A percentile compares a stretch with the other conserved stretches of the same genome.
Evolutionary conservation across 2,797 vertebrate species (phyloP).

Genomic region (Phoxinus dragarum): DNA sequence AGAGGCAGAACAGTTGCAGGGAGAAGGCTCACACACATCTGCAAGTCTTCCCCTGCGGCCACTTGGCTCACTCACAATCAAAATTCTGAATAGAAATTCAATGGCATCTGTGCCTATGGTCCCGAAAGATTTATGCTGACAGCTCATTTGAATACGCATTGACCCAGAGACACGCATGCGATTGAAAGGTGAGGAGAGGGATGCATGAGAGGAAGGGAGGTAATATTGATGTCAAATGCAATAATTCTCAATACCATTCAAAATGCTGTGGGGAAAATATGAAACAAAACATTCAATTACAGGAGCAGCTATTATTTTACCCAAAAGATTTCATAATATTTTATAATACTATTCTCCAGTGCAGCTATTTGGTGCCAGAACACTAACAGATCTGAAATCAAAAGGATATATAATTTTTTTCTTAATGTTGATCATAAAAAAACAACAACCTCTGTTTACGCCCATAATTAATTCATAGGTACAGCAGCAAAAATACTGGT

Average conservation of each 20-base stretch:
- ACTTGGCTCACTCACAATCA: constrained; percentile 50
- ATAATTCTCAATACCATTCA: constrained; percentile 17
- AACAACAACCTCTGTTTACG: too few relatives aligned
- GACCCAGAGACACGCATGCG: constrained; percentile 34
- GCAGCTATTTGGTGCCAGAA: background rate
- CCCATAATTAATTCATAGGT: background rate
- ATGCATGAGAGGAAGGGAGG: background rate
- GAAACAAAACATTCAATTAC: constrained; percentile 9
- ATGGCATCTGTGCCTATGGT: constrained; percentile 55
- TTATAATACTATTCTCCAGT: background rate
- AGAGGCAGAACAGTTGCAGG: background rate
- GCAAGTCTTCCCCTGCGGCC: constrained; percentile 55
- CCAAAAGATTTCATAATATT: too few relatives aligned
- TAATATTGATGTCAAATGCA: constrained; percentile 33
- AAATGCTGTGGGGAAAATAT: constrained; percentile 1
- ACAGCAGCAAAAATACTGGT: background rate
- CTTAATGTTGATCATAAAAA: too few relatives aligned
- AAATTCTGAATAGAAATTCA: constrained; percentile 43
- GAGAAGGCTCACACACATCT: constrained; percentile 54
- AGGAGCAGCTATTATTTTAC: background rate
- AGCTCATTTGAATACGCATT: constrained; percentile 56
- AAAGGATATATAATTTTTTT: background rate
- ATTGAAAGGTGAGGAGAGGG: constrained; percentile 20
- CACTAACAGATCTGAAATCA: background rate
- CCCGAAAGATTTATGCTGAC: constrained; percentile 62